Evolutionary conservation across 2,113 vertebrate species (phyloP), one percentile per base, ranked within the genome.

Genomic region (Heterocephalus glaber): DNA sequence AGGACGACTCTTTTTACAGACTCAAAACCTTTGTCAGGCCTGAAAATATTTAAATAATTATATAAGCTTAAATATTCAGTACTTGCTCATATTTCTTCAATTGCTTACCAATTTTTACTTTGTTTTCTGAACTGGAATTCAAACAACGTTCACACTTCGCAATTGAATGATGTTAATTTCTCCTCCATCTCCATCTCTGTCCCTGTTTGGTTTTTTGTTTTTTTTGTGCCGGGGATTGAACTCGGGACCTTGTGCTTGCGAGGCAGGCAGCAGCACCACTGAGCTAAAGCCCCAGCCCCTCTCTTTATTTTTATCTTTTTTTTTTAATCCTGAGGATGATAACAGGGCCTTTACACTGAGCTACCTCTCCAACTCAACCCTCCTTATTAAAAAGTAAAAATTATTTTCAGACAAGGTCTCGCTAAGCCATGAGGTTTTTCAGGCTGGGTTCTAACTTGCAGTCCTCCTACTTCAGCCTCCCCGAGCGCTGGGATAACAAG

Each of bases 31-130:
- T 66, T 35, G 54, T 54, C 17, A 56, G 33, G 56, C 12, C 13
- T 44, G 20, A 72, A 92, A 92, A 82, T 83, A 41, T 63, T 93
- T 28, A 86, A 89, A 16, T 24, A 86, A 79, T 63, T 92, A 14
- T 68, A 86, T 80, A 35, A 93, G 61, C 74, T 66, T 65, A 84
- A 96, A 85, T 68, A 68, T 44, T 92, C 5, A 35, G n/a, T 41
- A 33, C 2, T 41, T n/a, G 28, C 60, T 79, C 7, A 12, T 8
- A 56, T 61, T 66, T 68, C 24, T 60, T 63, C 63, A 60, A 19
- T 66, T 76, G 11, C 49, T 61, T 68, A 26, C 10, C 44, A 9
- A 12, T 41, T 85, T 95, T 70, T 76, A 28, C 14, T 74, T 96
- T 26, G 3, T 20, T 49, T 92, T 84, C 63, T 63, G 19, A 70